Conservation (phyloP, 2,113 vertebrate genomes). For the Tragelaphus scriptus region DNA sequence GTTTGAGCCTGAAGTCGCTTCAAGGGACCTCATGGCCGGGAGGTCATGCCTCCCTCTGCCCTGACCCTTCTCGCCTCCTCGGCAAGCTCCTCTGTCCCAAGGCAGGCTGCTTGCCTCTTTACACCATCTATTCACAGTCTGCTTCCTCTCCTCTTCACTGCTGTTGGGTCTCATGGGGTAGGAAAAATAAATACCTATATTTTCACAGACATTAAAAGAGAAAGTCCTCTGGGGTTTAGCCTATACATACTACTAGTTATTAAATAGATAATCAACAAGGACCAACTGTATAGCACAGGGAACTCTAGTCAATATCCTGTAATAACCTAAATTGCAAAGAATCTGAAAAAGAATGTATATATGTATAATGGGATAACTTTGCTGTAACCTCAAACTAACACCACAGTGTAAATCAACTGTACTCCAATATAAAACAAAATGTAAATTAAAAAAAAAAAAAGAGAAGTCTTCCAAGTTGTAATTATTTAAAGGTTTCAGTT, state of each 20-base stretch:
- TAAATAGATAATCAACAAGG: neutral
- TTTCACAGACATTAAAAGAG: neutral
- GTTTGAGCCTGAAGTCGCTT: neutral
- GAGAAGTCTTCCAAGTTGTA: neutral
- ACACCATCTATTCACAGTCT: neutral
- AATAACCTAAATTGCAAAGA: neutral
- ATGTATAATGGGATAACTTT: neutral
- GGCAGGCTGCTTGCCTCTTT: neutral
- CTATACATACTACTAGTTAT: neutral
- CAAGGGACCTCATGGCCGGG: neutral
- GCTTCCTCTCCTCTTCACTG: neutral
- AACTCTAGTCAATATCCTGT: neutral
- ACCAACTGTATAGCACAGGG: neutral
- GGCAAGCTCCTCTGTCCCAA: neutral
- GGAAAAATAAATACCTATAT: neutral
- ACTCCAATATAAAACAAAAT: neutral
- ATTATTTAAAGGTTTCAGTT: neutral
- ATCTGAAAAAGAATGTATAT: neutral
- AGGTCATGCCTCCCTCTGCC: too few relatives aligned
- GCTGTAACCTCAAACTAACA: neutral
- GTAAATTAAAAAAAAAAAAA: neutral
- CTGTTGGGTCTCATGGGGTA: neutral
- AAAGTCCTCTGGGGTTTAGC: neutral
- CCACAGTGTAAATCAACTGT: neutral
- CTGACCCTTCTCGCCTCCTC: neutral